These are phyloP conservation scores for Cyrtorhinus lividipennis DNA, from an alignment of 1,140 invertebrate species.

Conservation along the genomic window DNA sequence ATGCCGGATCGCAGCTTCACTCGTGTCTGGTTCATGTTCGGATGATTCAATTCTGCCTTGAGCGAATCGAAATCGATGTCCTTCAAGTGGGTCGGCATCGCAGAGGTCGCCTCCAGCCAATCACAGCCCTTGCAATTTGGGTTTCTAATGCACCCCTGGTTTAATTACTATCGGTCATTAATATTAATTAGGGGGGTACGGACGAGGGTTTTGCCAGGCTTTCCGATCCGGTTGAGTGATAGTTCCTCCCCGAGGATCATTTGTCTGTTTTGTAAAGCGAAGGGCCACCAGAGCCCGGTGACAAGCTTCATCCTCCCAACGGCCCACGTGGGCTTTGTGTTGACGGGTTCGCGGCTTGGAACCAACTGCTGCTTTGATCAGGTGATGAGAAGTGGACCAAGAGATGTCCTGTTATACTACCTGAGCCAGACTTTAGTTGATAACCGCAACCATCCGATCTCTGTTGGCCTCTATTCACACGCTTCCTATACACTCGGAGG, in stretches of 20 bases:
- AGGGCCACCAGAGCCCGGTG: not conserved
- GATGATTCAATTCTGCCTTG: no score
- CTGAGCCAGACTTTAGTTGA: no score
- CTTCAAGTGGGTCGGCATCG: no score
- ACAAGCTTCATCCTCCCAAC: no score
- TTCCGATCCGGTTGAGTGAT: not conserved
- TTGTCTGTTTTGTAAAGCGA: not conserved
- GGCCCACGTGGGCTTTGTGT: not conserved
- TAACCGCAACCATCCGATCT: no score
- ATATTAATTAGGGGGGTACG: not conserved
- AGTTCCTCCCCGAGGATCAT: no score
- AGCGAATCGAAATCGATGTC: no score
- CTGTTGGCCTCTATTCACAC: no score
- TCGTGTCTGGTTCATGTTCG: no score
- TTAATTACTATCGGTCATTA: not conserved
- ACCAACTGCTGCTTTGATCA: not conserved
- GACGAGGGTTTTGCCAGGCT: not conserved
- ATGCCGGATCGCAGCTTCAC: no score
- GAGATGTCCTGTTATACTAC: no score
- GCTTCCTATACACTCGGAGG: no score
- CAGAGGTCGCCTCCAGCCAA: not conserved
- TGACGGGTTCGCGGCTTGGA: not conserved
- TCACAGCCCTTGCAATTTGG: not conserved
- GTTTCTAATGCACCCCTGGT: not conserved
- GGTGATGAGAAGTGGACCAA: not conserved